These are phyloP conservation scores for Percopsis transmontana DNA, from an alignment of 2,113 vertebrate genomes.

Conservation along the genomic window DNA sequence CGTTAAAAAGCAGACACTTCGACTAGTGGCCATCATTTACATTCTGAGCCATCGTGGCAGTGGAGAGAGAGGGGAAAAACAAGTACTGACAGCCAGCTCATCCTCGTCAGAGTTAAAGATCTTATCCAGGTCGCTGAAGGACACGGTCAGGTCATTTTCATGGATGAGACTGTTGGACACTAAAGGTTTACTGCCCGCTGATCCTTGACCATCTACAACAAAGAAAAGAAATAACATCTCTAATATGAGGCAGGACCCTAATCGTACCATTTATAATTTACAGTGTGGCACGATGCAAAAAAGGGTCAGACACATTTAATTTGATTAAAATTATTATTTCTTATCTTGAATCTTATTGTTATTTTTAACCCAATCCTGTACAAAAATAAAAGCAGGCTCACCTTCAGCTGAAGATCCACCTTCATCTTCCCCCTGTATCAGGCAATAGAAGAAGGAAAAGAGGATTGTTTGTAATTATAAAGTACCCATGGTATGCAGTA, in stretches of 20 bases:
- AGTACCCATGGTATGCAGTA: background rate
- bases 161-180: slow-evolving; percentile 93
- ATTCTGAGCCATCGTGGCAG: background rate
- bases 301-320: too few relatives aligned
- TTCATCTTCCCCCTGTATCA: slow-evolving; percentile 85
- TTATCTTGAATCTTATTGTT: too few relatives aligned
- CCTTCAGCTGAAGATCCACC: slow-evolving; percentile 82
- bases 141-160: slow-evolving; percentile 89
- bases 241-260: background rate
- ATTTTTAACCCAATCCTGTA: background rate
- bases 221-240: background rate
- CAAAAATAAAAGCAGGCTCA: slow-evolving; percentile 46
- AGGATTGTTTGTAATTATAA: background rate
- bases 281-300: background rate
- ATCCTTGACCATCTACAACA: slow-evolving; percentile 83
- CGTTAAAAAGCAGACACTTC: background rate
- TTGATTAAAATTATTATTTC: too few relatives aligned
- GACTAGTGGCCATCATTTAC: background rate
- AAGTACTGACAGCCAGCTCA: slow-evolving; percentile 84
- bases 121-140: slow-evolving; percentile 93
- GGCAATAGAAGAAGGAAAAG: slow-evolving; percentile 4
- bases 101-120: slow-evolving; percentile 97
- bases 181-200: slow-evolving; percentile 84
- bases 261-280: background rate
- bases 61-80: background rate